Conservation (phyloP, 2,888 invertebrate species). For the Alloplasta piceator region DNA sequence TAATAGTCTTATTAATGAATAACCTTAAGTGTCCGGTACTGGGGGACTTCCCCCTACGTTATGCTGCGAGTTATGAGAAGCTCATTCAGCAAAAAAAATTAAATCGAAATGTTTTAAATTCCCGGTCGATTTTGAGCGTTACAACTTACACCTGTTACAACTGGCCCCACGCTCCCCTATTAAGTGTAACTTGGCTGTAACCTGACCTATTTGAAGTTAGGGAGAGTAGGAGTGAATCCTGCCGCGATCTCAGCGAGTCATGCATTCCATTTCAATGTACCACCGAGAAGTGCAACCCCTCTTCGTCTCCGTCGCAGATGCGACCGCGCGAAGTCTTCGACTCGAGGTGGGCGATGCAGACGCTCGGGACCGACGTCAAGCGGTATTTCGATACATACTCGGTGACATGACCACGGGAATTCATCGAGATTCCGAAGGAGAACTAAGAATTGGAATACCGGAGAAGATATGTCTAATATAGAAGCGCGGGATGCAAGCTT, state of each 20-base stretch:
- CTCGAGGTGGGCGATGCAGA: slow-evolving; percentile 7
- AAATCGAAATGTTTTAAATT: too few species aligned
- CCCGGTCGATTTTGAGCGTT: too few species aligned
- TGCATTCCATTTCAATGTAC: slow-evolving; percentile 46
- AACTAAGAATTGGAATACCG: slow-evolving; percentile 32
- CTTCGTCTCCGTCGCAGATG: background rate
- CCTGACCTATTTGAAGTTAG: background rate
- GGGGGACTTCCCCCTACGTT: too few species aligned
- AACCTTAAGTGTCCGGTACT: too few species aligned
- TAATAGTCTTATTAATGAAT: too few species aligned
- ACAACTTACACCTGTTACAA: too few species aligned
- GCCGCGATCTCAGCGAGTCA: slow-evolving; percentile 33
- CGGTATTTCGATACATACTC: slow-evolving; percentile 55
- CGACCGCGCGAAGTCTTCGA: slow-evolving; percentile 9
- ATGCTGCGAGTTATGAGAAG: too few species aligned
- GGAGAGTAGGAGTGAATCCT: slow-evolving; percentile 5
- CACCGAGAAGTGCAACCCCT: background rate
- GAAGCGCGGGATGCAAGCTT: background rate
- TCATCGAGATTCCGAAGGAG: slow-evolving; percentile 23
- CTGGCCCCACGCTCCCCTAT: too few species aligned
- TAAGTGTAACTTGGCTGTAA: too few species aligned
- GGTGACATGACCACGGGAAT: slow-evolving; percentile 31
- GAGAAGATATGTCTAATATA: background rate
- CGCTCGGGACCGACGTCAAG: slow-evolving; percentile 31
- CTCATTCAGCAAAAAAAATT: too few species aligned